phyloP scores from a whole-genome alignment of 2,797 vertebrate genomes.

The Falco novaeseelandiae region DNA sequence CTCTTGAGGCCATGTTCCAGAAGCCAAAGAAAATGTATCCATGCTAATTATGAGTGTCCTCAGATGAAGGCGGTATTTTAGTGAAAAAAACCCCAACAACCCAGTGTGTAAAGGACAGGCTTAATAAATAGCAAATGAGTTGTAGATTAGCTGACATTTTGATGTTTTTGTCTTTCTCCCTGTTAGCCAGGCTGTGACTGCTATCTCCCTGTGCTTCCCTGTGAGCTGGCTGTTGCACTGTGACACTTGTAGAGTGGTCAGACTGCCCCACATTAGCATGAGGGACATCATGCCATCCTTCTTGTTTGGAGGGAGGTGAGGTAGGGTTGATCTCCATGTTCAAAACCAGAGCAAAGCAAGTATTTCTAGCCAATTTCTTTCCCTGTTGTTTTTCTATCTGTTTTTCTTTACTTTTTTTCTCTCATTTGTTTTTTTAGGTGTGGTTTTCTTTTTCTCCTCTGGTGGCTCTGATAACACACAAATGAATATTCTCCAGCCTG shows the following conservation, averaged over 20 bases:
- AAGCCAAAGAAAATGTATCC: not conserved
- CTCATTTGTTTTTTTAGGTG: not conserved
- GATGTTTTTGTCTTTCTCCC: not conserved
- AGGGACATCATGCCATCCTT: not conserved
- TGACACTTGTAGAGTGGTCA: not conserved
- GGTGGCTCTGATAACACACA: not conserved
- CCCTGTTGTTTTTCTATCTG: not conserved
- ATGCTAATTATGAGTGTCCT: not conserved
- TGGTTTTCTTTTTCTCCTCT: not conserved
- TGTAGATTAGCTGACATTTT: constrained; percentile 48
- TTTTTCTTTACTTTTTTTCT: not conserved
- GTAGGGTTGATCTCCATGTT: not conserved
- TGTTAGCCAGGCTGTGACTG: not conserved
- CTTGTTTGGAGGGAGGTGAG: not conserved
- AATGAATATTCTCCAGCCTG: not conserved
- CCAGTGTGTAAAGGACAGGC: not conserved
- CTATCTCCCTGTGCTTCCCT: not conserved
- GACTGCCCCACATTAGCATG: not conserved
- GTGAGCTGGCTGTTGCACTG: not conserved
- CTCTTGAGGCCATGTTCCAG: not conserved
- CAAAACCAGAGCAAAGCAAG: not conserved
- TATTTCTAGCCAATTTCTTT: not conserved
- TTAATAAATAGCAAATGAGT: constrained; percentile 49
- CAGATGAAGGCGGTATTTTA: not conserved
- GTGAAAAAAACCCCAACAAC: fast-evolving